Percentiles rank a stretch among this genome's conserved stretches.
phyloP scores from a whole-genome alignment of 2,888 invertebrate species.

The Deilephila elpenor region DNA sequence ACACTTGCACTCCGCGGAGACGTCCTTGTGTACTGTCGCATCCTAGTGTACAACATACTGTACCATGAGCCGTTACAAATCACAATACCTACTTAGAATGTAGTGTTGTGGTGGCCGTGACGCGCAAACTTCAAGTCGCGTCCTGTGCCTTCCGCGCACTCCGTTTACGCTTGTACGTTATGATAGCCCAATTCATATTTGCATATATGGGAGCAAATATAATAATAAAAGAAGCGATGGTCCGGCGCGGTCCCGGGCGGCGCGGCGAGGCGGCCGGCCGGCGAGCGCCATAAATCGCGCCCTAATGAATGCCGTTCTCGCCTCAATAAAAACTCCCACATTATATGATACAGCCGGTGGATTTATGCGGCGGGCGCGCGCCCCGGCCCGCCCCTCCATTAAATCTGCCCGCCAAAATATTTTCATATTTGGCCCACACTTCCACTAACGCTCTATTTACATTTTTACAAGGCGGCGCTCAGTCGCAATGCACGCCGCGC shows the following conservation, averaged over 20 bases:
- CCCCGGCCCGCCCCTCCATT: conserved; percentile 40
- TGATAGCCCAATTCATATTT: too few species aligned
- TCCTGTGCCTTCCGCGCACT: too few species aligned
- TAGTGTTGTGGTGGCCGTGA: too few species aligned
- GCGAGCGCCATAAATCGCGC: conserved; percentile 51
- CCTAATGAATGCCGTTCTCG: conserved; percentile 66
- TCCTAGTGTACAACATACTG: too few species aligned
- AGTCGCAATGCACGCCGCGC: conserved; percentile 10
- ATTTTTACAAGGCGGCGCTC: conserved; percentile 33
- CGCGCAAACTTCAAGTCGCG: too few species aligned
- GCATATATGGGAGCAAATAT: neutral
- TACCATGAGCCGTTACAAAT: too few species aligned
- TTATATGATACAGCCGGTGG: conserved; percentile 56
- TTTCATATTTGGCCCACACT: conserved; percentile 43
- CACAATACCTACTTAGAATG: too few species aligned
- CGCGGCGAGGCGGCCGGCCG: conserved; percentile 33
- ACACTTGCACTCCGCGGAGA: too few species aligned
- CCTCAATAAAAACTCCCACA: conserved; percentile 62
- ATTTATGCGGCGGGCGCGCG: conserved; percentile 45
- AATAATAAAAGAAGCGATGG: conserved; percentile 10
- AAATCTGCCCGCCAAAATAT: conserved; percentile 44
- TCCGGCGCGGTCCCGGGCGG: conserved; percentile 11
- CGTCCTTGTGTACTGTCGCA: too few species aligned
- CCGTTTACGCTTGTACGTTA: too few species aligned
- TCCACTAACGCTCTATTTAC: conserved; percentile 49